phyloP scores from a whole-genome alignment of 2,797 vertebrate genomes.

The Chiloscyllium punctatum region DNA sequence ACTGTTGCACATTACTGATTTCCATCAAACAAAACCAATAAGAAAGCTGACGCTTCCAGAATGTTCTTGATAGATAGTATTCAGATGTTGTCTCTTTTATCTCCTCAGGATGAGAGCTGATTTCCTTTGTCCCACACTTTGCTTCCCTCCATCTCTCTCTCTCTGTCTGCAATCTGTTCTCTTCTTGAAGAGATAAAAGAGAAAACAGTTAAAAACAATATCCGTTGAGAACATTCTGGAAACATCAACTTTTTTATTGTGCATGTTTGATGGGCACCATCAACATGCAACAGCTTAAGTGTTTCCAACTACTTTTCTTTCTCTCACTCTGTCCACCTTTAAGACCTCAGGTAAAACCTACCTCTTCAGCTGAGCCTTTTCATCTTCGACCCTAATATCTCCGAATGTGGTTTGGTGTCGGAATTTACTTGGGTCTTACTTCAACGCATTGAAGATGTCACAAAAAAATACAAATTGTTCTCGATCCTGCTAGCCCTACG shows the following conservation, averaged over 20 bases:
- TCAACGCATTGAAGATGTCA: background rate
- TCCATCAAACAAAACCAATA: background rate
- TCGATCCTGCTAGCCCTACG: too few species aligned
- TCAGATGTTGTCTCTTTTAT: background rate
- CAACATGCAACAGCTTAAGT: too few species aligned
- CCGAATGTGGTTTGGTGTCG: background rate
- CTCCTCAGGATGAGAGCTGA: background rate
- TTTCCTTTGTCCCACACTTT: background rate
- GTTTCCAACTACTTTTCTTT: too few species aligned
- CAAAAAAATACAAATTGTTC: background rate
- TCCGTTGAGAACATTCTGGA: too few species aligned
- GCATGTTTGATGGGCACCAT: too few species aligned
- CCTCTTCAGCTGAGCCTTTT: background rate
- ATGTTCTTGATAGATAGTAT: background rate
- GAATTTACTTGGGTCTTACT: background rate
- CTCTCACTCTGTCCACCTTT: background rate
- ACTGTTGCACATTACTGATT: background rate
- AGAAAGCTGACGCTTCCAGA: background rate
- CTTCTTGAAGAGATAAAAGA: too few species aligned
- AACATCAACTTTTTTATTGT: too few species aligned
- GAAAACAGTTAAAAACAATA: too few species aligned
- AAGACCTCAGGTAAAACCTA: background rate
- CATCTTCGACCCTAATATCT: background rate
- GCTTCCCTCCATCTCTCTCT: background rate
- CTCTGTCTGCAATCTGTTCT: too few species aligned